Conservation (phyloP, 2,113 vertebrate genomes). For the Onychostruthus taczanowskii region DNA sequence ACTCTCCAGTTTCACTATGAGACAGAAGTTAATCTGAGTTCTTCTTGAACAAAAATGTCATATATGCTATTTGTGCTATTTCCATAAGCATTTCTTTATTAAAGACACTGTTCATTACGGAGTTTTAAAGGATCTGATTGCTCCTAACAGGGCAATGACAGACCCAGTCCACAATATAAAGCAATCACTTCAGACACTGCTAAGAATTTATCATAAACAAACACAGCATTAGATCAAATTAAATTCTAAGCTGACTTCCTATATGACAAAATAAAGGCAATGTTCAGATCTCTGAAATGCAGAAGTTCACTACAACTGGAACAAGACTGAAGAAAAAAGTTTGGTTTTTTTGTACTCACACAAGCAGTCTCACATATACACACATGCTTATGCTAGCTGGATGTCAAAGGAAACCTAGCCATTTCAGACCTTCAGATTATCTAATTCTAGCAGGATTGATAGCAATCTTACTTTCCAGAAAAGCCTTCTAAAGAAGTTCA, state of each 20-base stretch:
- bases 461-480: background rate
- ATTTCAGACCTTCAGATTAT: background rate
- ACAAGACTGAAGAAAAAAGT: background rate
- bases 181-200: background rate
- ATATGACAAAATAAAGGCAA: background rate
- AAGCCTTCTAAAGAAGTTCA: background rate
- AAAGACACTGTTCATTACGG: background rate
- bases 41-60: background rate
- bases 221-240: background rate
- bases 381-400: background rate
- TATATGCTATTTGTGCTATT: background rate
- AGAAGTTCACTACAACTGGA: background rate
- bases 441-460: background rate
- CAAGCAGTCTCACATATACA: background rate
- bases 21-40: background rate
- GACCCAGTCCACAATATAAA: background rate
- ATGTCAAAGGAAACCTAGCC: background rate
- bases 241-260: background rate
- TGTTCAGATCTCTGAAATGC: background rate
- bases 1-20: background rate
- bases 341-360: background rate
- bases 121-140: background rate
- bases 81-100: background rate
- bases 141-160: background rate
- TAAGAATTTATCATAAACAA: background rate